A percentile compares a stretch with the other conserved stretches of the same genome.
Evolutionary conservation across 2,888 invertebrate species (phyloP).

Genomic region (Tenthredo scrophulariae): DNA sequence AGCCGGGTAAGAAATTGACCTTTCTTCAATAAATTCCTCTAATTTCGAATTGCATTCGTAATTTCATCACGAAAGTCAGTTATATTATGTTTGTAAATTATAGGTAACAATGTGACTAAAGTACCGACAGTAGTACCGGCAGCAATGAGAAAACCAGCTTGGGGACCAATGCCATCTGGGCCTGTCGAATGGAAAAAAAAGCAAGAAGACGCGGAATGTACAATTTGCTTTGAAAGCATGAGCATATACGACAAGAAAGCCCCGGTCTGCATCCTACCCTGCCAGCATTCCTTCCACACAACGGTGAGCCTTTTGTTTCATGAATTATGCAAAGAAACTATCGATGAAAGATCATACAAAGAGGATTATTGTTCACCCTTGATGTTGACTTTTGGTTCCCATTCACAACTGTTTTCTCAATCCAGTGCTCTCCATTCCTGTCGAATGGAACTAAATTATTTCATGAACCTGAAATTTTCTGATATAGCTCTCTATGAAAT

Average conservation of each 20-base stretch:
- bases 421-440: too few relatives aligned
- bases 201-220: constrained; percentile 63
- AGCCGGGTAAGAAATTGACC: constrained; percentile 8
- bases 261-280: constrained; percentile 60
- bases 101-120: neutral
- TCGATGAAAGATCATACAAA: neutral
- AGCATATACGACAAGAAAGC: constrained; percentile 21
- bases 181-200: constrained; percentile 58
- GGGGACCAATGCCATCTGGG: neutral
- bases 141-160: constrained; percentile 14
- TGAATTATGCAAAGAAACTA: neutral
- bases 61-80: neutral
- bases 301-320: neutral
- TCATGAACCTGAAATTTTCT: too few relatives aligned
- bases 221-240: constrained; percentile 63
- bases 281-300: constrained; percentile 67
- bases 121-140: neutral
- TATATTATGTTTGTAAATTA: neutral
- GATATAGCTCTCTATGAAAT: too few relatives aligned
- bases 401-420: neutral
- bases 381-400: neutral
- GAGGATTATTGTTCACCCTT: neutral
- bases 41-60: neutral
- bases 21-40: neutral
- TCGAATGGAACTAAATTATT: too few relatives aligned